Conservation (phyloP, 2,888 invertebrate genomes). For the Lissonota sp. region DNA sequence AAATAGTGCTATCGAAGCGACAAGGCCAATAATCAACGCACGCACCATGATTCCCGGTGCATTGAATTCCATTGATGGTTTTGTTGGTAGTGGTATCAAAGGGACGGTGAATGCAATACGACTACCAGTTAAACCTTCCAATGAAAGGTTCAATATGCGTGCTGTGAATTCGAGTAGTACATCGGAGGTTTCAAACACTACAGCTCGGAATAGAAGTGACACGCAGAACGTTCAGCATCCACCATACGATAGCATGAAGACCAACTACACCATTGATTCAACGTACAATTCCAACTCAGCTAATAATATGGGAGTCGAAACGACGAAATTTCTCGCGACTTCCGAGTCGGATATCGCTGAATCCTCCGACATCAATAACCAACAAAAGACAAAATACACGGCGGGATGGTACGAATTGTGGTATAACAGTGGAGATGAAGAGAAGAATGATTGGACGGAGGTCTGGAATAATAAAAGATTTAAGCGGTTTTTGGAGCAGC, state of each 20-base stretch:
- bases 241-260: slow-evolving; percentile 27
- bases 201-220: slow-evolving; percentile 28
- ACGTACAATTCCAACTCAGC: slow-evolving; percentile 44
- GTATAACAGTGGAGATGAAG: slow-evolving; percentile 40
- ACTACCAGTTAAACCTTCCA: slow-evolving; percentile 10
- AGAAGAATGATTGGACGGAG: slow-evolving; percentile 46
- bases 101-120: slow-evolving; percentile 1
- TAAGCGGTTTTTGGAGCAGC: slow-evolving; percentile 43
- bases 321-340: slow-evolving; percentile 6
- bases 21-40: slow-evolving; percentile 32
- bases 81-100: slow-evolving; percentile 27
- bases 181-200: background rate
- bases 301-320: slow-evolving; percentile 32
- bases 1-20: slow-evolving; percentile 15
- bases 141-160: slow-evolving; percentile 25
- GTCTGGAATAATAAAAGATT: slow-evolving; percentile 62
- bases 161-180: slow-evolving; percentile 26
- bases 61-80: slow-evolving; percentile 33
- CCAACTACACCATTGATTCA: slow-evolving; percentile 30
- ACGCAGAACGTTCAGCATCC: slow-evolving; percentile 7
- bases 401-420: slow-evolving; percentile 57
- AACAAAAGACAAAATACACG: slow-evolving; percentile 3
- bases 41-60: slow-evolving; percentile 38
- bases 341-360: slow-evolving; percentile 1
- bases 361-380: slow-evolving; percentile 3